Percentiles rank a stretch among this genome's conserved stretches.
phyloP scores from a whole-genome alignment of 2,113 vertebrate genomes.

The Rhinoptilus africanus region DNA sequence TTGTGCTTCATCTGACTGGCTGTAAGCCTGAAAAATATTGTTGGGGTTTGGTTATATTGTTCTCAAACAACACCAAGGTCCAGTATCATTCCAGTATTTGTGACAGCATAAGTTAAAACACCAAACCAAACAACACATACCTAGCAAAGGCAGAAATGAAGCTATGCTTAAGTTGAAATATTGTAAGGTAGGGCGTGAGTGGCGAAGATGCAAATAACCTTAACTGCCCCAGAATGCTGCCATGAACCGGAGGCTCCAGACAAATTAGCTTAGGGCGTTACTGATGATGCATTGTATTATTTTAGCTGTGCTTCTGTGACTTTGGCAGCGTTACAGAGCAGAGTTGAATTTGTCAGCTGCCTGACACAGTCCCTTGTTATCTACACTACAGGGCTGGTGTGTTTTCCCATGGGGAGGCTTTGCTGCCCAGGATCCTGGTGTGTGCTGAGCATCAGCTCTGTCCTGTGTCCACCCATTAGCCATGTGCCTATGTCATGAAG shows the following conservation, averaged over 20 bases:
- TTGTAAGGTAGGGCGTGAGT: neutral
- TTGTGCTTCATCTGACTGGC: neutral
- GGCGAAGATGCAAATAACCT: neutral
- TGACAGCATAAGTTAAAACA: neutral
- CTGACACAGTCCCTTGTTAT: neutral
- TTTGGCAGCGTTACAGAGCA: neutral
- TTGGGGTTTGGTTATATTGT: neutral
- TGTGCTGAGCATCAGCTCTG: neutral
- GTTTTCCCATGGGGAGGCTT: neutral
- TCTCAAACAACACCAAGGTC: neutral
- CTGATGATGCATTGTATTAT: neutral
- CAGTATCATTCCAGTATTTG: neutral
- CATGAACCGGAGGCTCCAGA: neutral
- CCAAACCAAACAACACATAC: neutral
- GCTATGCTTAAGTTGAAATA: neutral
- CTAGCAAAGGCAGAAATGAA: neutral
- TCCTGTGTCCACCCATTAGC: neutral
- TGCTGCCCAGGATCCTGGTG: neutral
- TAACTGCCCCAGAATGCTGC: neutral
- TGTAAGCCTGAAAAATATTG: neutral
- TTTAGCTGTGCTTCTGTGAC: neutral
- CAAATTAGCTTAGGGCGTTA: neutral
- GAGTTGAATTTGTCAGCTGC: neutral
- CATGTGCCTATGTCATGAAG: neutral
- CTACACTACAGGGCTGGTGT: neutral